Evolutionary conservation across 1,140 invertebrate genomes (phyloP).

Genomic region (Procambarus virginalis): DNA sequence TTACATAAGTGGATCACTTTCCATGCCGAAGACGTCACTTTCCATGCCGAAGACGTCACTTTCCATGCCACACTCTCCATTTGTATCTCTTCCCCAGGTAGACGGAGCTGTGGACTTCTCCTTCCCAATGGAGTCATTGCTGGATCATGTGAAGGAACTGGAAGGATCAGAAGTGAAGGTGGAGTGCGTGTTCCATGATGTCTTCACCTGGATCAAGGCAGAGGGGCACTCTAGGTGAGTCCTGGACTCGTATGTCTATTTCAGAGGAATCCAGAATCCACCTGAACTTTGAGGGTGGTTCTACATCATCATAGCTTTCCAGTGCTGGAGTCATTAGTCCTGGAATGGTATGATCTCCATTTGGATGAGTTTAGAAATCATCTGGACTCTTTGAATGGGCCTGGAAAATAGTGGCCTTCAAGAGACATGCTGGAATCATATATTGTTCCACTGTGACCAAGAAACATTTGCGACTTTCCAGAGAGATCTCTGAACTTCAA

Average conservation of each 20-base stretch:
- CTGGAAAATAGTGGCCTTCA: no score
- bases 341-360: no score
- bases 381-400: no score
- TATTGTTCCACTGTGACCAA: no score
- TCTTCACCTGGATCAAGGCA: constrained; percentile 45
- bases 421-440: no score
- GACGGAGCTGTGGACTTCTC: constrained; percentile 39
- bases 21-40: not conserved
- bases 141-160: constrained; percentile 17
- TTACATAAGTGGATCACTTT: no score
- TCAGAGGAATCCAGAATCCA: not conserved
- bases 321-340: no score
- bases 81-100: constrained; percentile 8
- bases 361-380: no score
- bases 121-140: constrained; percentile 59
- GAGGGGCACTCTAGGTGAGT: constrained; percentile 75
- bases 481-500: no score
- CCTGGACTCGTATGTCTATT: not conserved
- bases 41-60: not conserved
- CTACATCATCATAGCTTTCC: no score
- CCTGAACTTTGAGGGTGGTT: no score
- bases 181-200: constrained; percentile 32
- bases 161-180: constrained; percentile 50
- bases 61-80: not conserved
- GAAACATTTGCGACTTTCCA: no score